A percentile compares a stretch with the other conserved stretches of the same genome.
phyloP scores from a whole-genome alignment of 2,113 vertebrate species.

The Nerophis lumbriciformis region DNA sequence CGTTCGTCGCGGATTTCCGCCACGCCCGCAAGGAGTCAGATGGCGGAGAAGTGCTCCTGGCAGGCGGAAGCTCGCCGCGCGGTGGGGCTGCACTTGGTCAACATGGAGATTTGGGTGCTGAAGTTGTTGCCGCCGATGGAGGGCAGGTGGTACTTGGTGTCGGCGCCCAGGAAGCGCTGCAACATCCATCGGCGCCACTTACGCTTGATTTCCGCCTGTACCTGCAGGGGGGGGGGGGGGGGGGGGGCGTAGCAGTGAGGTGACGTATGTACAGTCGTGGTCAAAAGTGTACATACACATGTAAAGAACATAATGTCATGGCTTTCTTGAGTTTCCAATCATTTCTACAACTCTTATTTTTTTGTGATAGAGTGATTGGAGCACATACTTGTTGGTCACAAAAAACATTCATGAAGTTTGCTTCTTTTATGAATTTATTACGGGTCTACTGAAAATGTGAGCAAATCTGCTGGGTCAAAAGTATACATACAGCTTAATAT shows the following conservation, averaged over 20 bases:
- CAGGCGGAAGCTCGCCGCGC: slow-evolving; percentile 76
- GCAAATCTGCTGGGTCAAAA: no score
- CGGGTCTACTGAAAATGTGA: no score
- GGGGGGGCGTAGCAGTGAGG: slow-evolving; percentile 14
- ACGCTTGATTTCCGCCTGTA: slow-evolving; percentile 89
- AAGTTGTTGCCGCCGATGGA: slow-evolving; percentile 85
- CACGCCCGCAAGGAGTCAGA: slow-evolving; percentile 56
- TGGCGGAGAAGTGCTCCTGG: slow-evolving; percentile 80
- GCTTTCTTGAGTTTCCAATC: no score
- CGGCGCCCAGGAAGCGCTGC: slow-evolving; percentile 79
- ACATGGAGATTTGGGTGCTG: slow-evolving; percentile 93
- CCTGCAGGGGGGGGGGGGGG: slow-evolving; percentile 66
- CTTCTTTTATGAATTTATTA: no score
- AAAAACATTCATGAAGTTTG: no score
- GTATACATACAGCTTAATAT: no score
- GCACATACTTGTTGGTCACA: no score
- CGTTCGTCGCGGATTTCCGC: no score
- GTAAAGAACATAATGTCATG: no score
- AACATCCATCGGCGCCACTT: slow-evolving; percentile 94
- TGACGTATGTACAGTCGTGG: neutral
- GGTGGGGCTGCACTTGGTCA: slow-evolving; percentile 85
- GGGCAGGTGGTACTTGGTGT: slow-evolving; percentile 84
- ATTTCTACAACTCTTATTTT: no score
- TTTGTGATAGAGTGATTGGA: no score
- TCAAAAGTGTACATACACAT: no score